Percentiles rank a stretch among this genome's conserved stretches.
Conservation (phyloP, 1,140 invertebrate species). For the Nasonia longicornis region DNA sequence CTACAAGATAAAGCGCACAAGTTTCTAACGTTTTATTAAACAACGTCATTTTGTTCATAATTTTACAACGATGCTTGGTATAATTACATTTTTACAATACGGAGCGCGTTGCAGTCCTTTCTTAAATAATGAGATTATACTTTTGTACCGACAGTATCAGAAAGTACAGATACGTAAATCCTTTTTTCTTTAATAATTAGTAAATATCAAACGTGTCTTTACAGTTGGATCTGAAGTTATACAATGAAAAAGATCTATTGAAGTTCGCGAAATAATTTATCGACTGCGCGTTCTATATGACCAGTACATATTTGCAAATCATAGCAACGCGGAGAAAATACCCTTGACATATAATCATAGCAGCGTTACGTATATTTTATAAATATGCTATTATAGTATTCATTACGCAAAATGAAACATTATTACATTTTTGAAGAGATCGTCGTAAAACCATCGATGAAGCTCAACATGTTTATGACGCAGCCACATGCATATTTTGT, state of each 20-base stretch:
- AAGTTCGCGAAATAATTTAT: neutral
- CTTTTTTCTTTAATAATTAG: conserved; percentile 13
- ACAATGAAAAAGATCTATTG: neutral
- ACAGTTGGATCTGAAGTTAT: conserved; percentile 21
- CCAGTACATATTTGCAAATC: neutral
- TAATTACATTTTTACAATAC: conserved; percentile 20
- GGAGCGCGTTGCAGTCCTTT: neutral
- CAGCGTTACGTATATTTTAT: conserved; percentile 26
- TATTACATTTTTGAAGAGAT: neutral
- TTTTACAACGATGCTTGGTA: conserved; percentile 4
- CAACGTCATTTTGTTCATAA: neutral
- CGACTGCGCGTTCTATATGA: conserved; percentile 3
- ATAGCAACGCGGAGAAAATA: conserved; percentile 25
- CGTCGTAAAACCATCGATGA: conserved; percentile 14
- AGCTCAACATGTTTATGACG: neutral
- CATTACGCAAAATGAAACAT: neutral
- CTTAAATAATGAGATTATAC: conserved; percentile 22
- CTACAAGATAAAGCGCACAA: neutral
- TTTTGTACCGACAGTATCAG: conserved; percentile 39
- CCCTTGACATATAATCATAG: neutral
- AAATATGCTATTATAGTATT: neutral
- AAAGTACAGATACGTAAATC: conserved; percentile 39
- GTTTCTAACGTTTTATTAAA: conserved; percentile 9
- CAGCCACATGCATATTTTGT: neutral
- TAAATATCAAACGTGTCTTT: conserved; percentile 30